A percentile compares a stretch with the other conserved stretches of the same genome.
Conservation (phyloP, 2,797 vertebrate genomes). For the Argyrosomus regius region DNA sequence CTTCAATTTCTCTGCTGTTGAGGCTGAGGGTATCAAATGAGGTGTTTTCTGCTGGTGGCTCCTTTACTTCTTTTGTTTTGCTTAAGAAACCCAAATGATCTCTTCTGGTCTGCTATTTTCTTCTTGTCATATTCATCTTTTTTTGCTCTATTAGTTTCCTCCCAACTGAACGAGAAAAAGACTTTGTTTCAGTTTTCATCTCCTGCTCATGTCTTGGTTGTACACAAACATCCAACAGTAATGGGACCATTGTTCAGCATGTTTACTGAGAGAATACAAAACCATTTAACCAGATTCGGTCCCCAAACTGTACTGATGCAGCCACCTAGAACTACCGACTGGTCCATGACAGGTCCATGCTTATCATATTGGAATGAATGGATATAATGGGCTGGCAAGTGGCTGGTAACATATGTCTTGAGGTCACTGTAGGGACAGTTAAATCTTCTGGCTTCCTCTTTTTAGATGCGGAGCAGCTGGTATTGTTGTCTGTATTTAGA, state of each 20-base stretch:
- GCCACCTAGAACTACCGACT: too few relatives aligned
- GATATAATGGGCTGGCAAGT: too few relatives aligned
- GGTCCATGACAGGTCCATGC: too few relatives aligned
- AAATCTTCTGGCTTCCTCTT: too few relatives aligned
- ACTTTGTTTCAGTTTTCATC: neutral
- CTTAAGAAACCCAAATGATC: neutral
- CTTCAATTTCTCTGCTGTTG: constrained; percentile 21
- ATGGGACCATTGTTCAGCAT: neutral
- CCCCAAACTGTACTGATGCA: too few relatives aligned
- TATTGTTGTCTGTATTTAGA: too few relatives aligned
- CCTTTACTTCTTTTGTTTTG: neutral
- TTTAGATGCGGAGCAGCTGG: too few relatives aligned
- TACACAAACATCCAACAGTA: neutral
- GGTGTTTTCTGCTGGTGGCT: neutral
- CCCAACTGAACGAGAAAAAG: neutral
- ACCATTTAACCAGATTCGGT: neutral
- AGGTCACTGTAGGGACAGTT: too few relatives aligned
- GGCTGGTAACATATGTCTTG: too few relatives aligned
- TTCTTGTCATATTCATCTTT: neutral
- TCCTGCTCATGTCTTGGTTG: neutral
- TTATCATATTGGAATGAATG: too few relatives aligned
- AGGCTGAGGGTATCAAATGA: constrained; percentile 12
- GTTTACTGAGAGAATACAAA: neutral
- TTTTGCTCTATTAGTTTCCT: neutral
- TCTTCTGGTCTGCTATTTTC: neutral